phyloP scores from a whole-genome alignment of 2,113 vertebrate species.

The Silurus asotus region DNA sequence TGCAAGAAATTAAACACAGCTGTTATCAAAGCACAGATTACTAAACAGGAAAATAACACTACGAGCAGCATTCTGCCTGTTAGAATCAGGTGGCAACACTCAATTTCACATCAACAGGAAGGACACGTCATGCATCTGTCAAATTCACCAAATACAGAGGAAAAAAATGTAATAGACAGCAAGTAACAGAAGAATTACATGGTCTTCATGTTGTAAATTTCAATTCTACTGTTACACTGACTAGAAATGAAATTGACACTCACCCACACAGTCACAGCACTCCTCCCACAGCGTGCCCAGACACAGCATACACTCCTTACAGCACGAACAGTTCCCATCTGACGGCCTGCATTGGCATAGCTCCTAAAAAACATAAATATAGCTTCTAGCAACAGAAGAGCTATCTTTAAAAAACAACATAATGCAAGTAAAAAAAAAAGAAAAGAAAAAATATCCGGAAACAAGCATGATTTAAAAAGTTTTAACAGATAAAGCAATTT shows the following conservation, averaged over 20 bases:
- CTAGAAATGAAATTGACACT: constrained; percentile 58
- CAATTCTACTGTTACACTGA: background rate
- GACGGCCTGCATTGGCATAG: constrained; percentile 95
- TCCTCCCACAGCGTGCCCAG: constrained; percentile 96
- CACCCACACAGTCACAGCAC: constrained; percentile 98
- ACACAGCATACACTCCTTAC: constrained; percentile 98
- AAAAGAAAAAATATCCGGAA: background rate
- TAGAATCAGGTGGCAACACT: background rate
- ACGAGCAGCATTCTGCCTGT: background rate
- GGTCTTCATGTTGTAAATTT: background rate
- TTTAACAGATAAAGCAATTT: background rate
- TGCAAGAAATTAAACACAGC: background rate
- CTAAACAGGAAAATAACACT: background rate
- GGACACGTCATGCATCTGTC: background rate
- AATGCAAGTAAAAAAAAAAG: background rate
- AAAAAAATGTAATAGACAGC: background rate
- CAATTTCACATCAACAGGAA: background rate
- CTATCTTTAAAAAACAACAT: background rate
- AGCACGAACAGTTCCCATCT: constrained; percentile 96
- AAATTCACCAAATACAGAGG: background rate
- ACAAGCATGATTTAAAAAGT: background rate
- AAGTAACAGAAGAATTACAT: background rate
- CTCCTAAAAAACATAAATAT: constrained; percentile 76
- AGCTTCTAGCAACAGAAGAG: background rate
- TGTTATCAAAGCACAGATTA: constrained; percentile 5